Base-by-base conservation (phyloP, 2,113 vertebrate species). In the Pseudorasbora parva region DNA sequence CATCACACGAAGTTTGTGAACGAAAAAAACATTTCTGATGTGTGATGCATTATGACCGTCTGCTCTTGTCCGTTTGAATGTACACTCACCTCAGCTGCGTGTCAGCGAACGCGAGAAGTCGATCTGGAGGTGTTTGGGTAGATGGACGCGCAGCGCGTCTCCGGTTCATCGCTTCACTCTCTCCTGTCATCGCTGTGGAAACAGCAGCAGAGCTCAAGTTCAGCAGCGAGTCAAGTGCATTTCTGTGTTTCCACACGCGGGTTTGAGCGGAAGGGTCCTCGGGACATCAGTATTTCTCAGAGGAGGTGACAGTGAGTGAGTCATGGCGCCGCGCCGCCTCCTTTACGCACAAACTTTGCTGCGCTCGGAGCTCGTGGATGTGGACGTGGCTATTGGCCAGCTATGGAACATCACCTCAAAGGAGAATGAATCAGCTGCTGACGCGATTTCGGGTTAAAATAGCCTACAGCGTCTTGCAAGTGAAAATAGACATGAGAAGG, bases 251-350 rank as follows among this genome's bases (percentile, higher is more conserved):
- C 87, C 85, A 85, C 41, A 21, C 59, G 45, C 77, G 33, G 9
- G 47, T 49, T 19, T 66, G 47, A 78, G 73, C 8, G 25, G 14
- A 64, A 41, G 30, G 83, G 60, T 85, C 82, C 74, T 54, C 88
- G 91, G 87, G 87, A 91, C 90, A 87, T 89, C 79, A 83, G 69
- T 86, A n/a, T 84, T 85, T 87, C 89, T 87, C 81, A 60, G 84
- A 86, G 76, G 83, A 79, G 81, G 81, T 87, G 89, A 83, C 75
- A 12, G 69, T 72, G 74, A 87, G 81, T 91, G 88, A 91, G 84
- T 92, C 89, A 90, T 87, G 84, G 81, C 64, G 74, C 75, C 30
- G 54, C 59, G 82, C 81, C 60, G 25, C 86, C 79, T 71, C 33
- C 62, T 83, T 81, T 80, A 79, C 77, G 82, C 79, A 64, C 59